Evolutionary conservation across 2,797 vertebrate species (phyloP).

Genomic region (Notamacropus eugenii): DNA sequence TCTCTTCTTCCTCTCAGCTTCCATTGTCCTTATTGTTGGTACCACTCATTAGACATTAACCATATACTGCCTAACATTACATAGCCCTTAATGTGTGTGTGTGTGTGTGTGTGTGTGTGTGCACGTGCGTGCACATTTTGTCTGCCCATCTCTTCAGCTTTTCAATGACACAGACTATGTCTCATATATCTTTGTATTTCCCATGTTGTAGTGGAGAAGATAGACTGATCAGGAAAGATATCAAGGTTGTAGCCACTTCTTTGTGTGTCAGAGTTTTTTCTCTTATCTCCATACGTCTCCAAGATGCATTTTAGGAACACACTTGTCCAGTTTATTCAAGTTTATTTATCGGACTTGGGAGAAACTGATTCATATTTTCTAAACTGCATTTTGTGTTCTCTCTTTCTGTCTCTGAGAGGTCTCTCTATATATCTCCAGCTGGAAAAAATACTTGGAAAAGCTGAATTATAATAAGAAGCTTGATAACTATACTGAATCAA

Average conservation of each 20-base stretch:
- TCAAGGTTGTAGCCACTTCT: not conserved
- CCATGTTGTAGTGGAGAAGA: not conserved
- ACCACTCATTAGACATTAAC: not conserved
- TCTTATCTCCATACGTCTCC: not conserved
- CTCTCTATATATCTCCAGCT: not conserved
- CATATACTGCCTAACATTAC: not conserved
- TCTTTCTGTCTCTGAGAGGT: not conserved
- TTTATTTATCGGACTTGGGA: not conserved
- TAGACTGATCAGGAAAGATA: slow-evolving; percentile 31
- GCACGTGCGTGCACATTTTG: not conserved
- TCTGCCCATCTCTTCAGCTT: not conserved
- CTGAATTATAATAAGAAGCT: slow-evolving; percentile 4
- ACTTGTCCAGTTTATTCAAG: not conserved
- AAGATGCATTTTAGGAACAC: not conserved
- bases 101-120: not conserved
- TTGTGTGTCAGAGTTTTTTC: slow-evolving; percentile 16
- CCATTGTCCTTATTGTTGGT: not conserved
- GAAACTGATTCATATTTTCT: not conserved
- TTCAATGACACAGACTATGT: not conserved
- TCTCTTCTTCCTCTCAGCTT: not conserved
- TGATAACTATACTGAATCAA: not conserved
- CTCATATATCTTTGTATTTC: not conserved
- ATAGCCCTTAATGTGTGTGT: not conserved
- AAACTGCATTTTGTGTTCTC: not conserved
- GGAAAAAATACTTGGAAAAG: slow-evolving; percentile 14